A percentile compares a stretch with the other conserved stretches of the same genome.
phyloP scores from a whole-genome alignment of 2,113 vertebrate species.

The Seriola dumerili region DNA sequence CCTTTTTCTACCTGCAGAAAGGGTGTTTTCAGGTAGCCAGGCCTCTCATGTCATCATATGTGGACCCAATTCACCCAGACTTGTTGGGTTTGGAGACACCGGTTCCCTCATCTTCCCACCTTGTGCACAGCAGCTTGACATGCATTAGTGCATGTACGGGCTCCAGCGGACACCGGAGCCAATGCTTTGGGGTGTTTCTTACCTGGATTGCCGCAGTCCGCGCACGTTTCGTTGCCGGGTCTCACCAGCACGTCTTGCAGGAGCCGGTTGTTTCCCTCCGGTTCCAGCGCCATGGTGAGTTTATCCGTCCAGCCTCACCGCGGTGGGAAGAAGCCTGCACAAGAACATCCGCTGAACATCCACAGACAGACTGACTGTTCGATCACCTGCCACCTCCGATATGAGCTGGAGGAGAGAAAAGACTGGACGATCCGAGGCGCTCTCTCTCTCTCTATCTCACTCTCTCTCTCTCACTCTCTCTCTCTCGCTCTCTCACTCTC shows the following conservation, averaged over 20 bases:
- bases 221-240: slow-evolving; percentile 77
- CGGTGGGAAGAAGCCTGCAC: slow-evolving; percentile 27
- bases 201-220: slow-evolving; percentile 84
- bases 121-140: not conserved
- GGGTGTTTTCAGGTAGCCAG: slow-evolving; percentile 23
- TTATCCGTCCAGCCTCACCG: slow-evolving; percentile 61
- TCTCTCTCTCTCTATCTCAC: slow-evolving; percentile 35
- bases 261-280: slow-evolving; percentile 71
- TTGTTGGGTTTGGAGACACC: slow-evolving; percentile 1
- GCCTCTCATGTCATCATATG: not conserved
- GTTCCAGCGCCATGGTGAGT: slow-evolving; percentile 77
- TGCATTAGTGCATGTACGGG: slow-evolving; percentile 4
- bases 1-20: not conserved
- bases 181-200: not conserved
- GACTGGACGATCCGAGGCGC: not conserved
- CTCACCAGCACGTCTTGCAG: slow-evolving; percentile 76
- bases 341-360: slow-evolving; percentile 62
- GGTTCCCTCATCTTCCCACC: not conserved
- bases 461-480: slow-evolving; percentile 37
- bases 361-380: not conserved
- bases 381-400: slow-evolving; percentile 61
- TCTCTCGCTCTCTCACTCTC: slow-evolving; percentile 24
- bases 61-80: slow-evolving; percentile 1
- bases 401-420: slow-evolving; percentile 13
- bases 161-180: not conserved